phyloP scores from a whole-genome alignment of 2,797 vertebrate species.

The Melanogrammus aeglefinus region DNA sequence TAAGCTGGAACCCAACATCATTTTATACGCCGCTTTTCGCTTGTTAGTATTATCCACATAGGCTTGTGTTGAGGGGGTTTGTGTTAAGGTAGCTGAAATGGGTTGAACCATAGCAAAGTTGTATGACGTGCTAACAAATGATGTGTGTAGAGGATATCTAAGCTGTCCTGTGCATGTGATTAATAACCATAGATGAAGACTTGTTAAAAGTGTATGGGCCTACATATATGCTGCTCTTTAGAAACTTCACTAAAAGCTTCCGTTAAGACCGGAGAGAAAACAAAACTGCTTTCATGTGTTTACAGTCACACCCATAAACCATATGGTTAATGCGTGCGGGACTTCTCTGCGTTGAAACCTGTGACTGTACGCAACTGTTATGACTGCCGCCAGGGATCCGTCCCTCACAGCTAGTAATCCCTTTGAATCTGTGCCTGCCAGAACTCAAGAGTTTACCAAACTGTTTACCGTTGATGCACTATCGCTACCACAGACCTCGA shows the following conservation, averaged over 20 bases:
- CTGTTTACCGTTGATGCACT: constrained; percentile 69
- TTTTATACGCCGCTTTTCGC: constrained; percentile 58
- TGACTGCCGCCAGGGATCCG: constrained; percentile 11
- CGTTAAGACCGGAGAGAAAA: constrained; percentile 46
- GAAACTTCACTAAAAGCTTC: constrained; percentile 45
- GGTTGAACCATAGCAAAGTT: constrained; percentile 36
- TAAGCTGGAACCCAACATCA: constrained; percentile 44
- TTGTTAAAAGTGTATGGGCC: constrained; percentile 52
- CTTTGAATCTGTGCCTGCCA: constrained; percentile 61
- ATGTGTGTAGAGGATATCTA: constrained; percentile 51
- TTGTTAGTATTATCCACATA: constrained; percentile 54
- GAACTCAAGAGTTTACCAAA: constrained; percentile 64
- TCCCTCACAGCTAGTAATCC: constrained; percentile 41
- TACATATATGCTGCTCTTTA: constrained; percentile 70
- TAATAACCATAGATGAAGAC: constrained; percentile 58
- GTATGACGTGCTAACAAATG: constrained; percentile 37
- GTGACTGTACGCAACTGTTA: not conserved
- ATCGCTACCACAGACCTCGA: constrained; percentile 67
- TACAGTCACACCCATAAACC: constrained; percentile 45
- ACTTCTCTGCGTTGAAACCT: not conserved
- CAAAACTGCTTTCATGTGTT: constrained; percentile 45
- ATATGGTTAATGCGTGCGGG: constrained; percentile 52
- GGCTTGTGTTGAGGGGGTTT: constrained; percentile 52
- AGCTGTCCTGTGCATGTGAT: constrained; percentile 69
- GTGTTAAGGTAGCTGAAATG: constrained; percentile 49